These are phyloP conservation scores for Nebria brevicollis DNA, from an alignment of 2,888 invertebrate genomes.

Conservation along the genomic window DNA sequence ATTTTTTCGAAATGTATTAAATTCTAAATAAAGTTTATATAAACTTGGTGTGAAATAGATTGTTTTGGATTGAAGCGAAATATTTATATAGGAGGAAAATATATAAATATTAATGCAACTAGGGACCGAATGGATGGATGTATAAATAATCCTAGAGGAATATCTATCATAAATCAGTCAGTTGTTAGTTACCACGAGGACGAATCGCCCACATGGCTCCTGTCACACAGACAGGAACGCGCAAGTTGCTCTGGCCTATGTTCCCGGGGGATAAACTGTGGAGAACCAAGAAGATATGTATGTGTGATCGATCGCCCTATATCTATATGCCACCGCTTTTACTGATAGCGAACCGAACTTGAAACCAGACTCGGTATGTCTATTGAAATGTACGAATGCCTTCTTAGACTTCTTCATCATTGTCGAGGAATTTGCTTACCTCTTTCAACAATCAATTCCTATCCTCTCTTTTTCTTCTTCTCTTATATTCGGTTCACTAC, in stretches of 20 bases:
- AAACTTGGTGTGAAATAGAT: no score
- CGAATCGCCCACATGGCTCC: slow-evolving; percentile 12
- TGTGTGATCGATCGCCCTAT: background rate
- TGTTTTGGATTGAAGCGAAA: background rate
- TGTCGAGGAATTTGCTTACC: background rate
- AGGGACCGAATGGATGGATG: slow-evolving; percentile 1
- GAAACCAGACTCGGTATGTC: background rate
- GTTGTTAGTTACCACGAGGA: slow-evolving; percentile 22
- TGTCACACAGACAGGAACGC: background rate
- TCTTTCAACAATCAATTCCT: background rate
- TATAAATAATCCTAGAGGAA: slow-evolving; percentile 29
- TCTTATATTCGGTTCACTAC: background rate
- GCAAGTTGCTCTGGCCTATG: background rate
- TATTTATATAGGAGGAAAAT: background rate
- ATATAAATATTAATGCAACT: background rate
- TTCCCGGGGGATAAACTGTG: background rate
- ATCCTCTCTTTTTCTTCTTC: background rate
- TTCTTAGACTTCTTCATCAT: background rate
- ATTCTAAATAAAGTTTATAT: no score
- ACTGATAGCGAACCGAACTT: background rate
- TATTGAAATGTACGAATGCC: background rate
- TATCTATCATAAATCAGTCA: slow-evolving; percentile 34
- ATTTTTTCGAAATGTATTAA: no score
- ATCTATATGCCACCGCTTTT: background rate
- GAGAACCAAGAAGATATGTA: background rate